Evolutionary conservation across 2,888 invertebrate species (phyloP).

Genomic region (Lycocerus yunnanus): DNA sequence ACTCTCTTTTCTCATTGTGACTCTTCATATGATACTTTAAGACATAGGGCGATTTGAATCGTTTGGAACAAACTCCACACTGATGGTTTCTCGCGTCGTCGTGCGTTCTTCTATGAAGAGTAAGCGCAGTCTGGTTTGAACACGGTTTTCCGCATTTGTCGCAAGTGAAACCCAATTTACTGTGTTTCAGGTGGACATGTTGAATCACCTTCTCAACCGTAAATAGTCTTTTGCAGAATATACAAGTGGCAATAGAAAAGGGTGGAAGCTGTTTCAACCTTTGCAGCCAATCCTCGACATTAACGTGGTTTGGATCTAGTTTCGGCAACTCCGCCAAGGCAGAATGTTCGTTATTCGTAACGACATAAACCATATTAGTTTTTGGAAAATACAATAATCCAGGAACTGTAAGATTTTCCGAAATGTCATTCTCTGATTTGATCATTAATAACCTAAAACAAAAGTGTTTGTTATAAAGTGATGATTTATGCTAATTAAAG

Average conservation of each 20-base stretch:
- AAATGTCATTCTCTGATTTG: neutral
- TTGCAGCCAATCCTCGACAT: neutral
- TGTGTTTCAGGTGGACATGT: neutral
- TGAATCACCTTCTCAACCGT: neutral
- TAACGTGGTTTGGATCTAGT: neutral
- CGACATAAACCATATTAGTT: neutral
- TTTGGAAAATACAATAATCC: neutral
- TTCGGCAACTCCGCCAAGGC: neutral
- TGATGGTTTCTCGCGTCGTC: conserved; percentile 60
- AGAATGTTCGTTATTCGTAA: neutral
- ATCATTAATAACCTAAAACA: neutral
- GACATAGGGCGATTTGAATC: conserved; percentile 40
- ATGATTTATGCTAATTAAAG: neutral
- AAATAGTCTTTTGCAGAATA: neutral
- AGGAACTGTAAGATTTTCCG: neutral
- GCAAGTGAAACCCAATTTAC: neutral
- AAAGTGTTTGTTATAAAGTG: neutral
- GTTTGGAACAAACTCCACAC: conserved; percentile 50
- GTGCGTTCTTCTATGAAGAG: conserved; percentile 58
- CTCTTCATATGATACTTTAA: conserved; percentile 7
- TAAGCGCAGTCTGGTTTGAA: conserved; percentile 7
- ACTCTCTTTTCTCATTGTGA: conserved; percentile 15
- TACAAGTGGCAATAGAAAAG: neutral
- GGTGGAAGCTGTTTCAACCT: neutral
- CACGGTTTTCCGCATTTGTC: conserved; percentile 38